Conservation (phyloP, 2,113 vertebrate species). For the Synchiropus splendidus region DNA sequence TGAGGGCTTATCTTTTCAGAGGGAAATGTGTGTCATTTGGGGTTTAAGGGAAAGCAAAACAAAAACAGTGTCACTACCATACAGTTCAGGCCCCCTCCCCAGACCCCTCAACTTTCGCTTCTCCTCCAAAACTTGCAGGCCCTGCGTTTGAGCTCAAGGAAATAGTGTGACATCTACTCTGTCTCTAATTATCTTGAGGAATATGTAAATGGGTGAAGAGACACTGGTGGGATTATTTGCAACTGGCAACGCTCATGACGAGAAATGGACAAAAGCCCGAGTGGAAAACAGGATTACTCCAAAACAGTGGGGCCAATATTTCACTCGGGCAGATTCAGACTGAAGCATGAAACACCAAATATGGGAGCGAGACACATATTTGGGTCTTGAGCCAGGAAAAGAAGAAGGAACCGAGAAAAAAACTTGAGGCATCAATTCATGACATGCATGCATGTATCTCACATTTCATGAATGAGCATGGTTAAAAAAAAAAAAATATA, state of each 20-base stretch:
- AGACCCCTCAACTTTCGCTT: slow-evolving; percentile 25
- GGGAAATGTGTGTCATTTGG: slow-evolving; percentile 68
- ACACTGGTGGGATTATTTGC: slow-evolving; percentile 53
- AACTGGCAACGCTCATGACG: slow-evolving; percentile 48
- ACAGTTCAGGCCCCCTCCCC: slow-evolving; percentile 32
- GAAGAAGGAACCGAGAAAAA: too few relatives aligned
- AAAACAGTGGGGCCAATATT: slow-evolving; percentile 33
- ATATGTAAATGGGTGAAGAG: slow-evolving; percentile 59
- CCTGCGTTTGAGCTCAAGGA: slow-evolving; percentile 46
- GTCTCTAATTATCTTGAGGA: slow-evolving; percentile 53
- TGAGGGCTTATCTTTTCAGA: slow-evolving; percentile 66
- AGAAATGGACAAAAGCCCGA: slow-evolving; percentile 50
- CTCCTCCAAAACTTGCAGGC: slow-evolving; percentile 28
- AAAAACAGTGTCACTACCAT: slow-evolving; percentile 57
- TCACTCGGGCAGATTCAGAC: slow-evolving; percentile 8
- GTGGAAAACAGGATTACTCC: slow-evolving; percentile 58
- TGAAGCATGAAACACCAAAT: too few relatives aligned
- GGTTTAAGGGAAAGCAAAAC: slow-evolving; percentile 63
- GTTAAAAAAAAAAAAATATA: too few relatives aligned
- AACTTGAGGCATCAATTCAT: too few relatives aligned
- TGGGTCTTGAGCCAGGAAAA: neutral
- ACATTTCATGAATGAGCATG: too few relatives aligned
- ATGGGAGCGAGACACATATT: too few relatives aligned
- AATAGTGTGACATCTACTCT: slow-evolving; percentile 45
- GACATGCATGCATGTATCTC: too few relatives aligned